Base-by-base conservation (phyloP, 2,797 vertebrate genomes). In the Centropyge bicolor region DNA sequence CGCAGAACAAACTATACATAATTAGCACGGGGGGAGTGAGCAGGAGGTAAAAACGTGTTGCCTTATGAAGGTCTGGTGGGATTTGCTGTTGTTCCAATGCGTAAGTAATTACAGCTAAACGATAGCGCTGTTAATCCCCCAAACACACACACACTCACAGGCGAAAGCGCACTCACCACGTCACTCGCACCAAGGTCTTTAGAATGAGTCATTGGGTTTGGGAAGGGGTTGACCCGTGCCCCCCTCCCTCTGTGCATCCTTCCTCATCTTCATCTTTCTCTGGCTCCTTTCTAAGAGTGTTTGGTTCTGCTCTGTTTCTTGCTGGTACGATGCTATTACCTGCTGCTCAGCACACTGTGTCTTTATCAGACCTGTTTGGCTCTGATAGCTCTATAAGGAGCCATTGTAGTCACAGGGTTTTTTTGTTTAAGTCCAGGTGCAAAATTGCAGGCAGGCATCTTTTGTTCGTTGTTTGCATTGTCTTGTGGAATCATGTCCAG, bases 91-190 rank as follows among this genome's bases (percentile, higher is more conserved):
- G 78, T 92, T 94, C 78, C 83, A 80, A 76, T 64, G 78, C 16
- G 55, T 78, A 82, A 89, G 92, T 94, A 94, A 95, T 94, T 94
- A 91, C 73, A 86, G 79, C 87, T 90, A 93, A 94, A 93, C 74
- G 86, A 70, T 79, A 62, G 69, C 41, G 66, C 86, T 86, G 81
- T 78, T 93, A 93, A 94, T 95, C 89, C 87, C 71, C 84, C 76
- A 83, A 46, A 84, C 70, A 74, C 74, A 72, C 74, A 72, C 74
- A 88, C 82, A 61, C 74, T 27, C 66, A 40, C 16, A 61, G 35
- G 20, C 63, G 82, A 57, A 73, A 48, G 57, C 60, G 14, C 80
- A 70, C 35, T 57, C 72, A 73, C 79, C 41, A 0, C 36, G 4
- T 27, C 46, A 69, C 81, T 76, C 19, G 0, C 73, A 87, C 66